These are phyloP conservation scores for Ailuropoda melanoleuca DNA, from an alignment of 2,113 vertebrate species.

Conservation along the genomic window DNA sequence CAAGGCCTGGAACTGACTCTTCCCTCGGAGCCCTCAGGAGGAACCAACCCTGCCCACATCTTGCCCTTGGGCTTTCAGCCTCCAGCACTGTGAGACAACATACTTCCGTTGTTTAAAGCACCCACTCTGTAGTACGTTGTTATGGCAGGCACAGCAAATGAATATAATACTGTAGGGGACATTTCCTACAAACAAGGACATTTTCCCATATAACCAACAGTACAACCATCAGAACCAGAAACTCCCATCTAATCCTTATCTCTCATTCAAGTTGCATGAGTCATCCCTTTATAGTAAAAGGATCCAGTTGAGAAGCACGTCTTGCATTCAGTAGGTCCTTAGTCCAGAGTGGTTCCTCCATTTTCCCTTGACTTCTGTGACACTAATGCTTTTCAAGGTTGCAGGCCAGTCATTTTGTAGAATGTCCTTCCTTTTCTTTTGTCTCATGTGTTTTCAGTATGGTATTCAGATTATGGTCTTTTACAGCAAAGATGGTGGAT, in stretches of 20 bases:
- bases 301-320: neutral
- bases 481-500: neutral
- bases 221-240: neutral
- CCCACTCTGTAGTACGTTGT: neutral
- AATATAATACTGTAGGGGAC: no score
- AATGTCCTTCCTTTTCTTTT: neutral
- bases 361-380: neutral
- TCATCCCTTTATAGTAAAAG: neutral
- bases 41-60: neutral
- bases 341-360: neutral
- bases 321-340: neutral
- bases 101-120: neutral
- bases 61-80: neutral
- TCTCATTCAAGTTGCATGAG: neutral
- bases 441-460: neutral
- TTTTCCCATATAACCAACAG: neutral
- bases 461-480: neutral
- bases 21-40: neutral
- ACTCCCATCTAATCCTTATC: neutral
- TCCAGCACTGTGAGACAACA: neutral
- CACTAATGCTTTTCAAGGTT: neutral
- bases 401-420: neutral
- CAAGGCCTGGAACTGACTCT: neutral
- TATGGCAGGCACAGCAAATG: neutral
- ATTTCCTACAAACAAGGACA: neutral